A percentile compares a stretch with the other conserved stretches of the same genome.
phyloP scores from a whole-genome alignment of 2,797 vertebrate genomes.

The Anguilla marmorata region DNA sequence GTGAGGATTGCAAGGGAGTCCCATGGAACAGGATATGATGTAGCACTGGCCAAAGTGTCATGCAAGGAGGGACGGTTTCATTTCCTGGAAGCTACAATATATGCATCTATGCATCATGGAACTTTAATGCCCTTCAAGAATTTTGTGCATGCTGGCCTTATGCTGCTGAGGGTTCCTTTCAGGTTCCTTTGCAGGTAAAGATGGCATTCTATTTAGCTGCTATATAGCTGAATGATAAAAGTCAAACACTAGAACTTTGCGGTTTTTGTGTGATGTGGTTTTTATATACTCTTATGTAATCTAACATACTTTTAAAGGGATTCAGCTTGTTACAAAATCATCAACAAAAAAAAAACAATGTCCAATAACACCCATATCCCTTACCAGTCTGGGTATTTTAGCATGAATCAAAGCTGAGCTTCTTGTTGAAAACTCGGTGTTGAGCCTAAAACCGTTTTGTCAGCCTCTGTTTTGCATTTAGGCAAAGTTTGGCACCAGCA shows the following conservation, averaged over 20 bases:
- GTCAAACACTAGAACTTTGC: neutral
- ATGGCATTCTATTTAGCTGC: too few relatives aligned
- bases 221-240: neutral
- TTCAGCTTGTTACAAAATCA: neutral
- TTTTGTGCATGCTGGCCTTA: neutral
- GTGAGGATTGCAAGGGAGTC: too few relatives aligned
- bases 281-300: neutral
- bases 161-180: neutral
- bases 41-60: neutral
- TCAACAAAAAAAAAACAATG: neutral
- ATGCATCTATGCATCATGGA: neutral
- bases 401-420: neutral
- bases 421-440: neutral
- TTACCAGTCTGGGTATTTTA: neutral
- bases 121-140: neutral
- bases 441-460: neutral
- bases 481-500: neutral
- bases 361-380: neutral
- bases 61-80: neutral
- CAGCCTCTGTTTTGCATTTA: neutral
- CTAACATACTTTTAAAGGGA: neutral
- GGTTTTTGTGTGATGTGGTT: neutral
- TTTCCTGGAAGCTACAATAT: neutral
- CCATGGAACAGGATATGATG: too few relatives aligned
- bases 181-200: neutral